Percentiles rank a stretch among this genome's conserved stretches.
These are phyloP conservation scores for Lagocephalus sceleratus DNA, from an alignment of 2,797 vertebrate species.

Conservation along the genomic window DNA sequence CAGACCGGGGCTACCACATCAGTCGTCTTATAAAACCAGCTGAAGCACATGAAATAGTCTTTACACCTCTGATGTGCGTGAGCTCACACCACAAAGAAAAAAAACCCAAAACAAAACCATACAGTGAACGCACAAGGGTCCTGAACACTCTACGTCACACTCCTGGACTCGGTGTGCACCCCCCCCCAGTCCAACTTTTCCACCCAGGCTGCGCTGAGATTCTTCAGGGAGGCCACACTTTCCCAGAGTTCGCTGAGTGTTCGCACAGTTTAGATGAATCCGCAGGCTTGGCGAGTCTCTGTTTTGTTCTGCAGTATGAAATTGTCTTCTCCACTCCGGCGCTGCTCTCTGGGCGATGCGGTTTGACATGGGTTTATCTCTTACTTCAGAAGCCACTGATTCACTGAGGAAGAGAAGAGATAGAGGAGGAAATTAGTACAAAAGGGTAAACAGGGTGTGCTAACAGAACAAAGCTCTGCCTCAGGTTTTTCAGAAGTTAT, in stretches of 20 bases:
- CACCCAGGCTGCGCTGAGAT: constrained; percentile 3
- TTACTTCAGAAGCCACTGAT: constrained; percentile 94
- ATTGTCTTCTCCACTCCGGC: constrained; percentile 20
- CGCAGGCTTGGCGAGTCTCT: constrained; percentile 14
- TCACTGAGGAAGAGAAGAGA: constrained; percentile 72
- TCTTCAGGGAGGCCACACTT: constrained; percentile 22
- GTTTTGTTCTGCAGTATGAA: constrained; percentile 29
- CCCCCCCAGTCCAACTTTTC: constrained; percentile 12
- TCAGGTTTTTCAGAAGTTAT: constrained; percentile 21
- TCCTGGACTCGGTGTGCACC: not conserved
- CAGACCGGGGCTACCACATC: no score
- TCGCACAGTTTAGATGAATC: constrained; percentile 7
- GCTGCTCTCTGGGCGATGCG: constrained; percentile 2
- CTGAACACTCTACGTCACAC: constrained; percentile 23
- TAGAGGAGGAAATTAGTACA: constrained; percentile 34
- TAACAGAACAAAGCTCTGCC: constrained; percentile 16
- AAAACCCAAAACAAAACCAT: constrained; percentile 9
- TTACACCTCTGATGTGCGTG: constrained; percentile 11
- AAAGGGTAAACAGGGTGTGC: constrained; percentile 12
- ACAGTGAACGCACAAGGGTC: constrained; percentile 24
- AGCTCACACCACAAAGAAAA: constrained; percentile 33
- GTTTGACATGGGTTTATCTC: constrained; percentile 14
- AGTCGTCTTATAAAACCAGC: not conserved
- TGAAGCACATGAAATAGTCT: constrained; percentile 14
- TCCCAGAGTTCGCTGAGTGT: constrained; percentile 9